Percentiles rank a stretch among this genome's conserved stretches.
phyloP scores from a whole-genome alignment of 2,113 vertebrate genomes.

The Ascaphus truei region DNA sequence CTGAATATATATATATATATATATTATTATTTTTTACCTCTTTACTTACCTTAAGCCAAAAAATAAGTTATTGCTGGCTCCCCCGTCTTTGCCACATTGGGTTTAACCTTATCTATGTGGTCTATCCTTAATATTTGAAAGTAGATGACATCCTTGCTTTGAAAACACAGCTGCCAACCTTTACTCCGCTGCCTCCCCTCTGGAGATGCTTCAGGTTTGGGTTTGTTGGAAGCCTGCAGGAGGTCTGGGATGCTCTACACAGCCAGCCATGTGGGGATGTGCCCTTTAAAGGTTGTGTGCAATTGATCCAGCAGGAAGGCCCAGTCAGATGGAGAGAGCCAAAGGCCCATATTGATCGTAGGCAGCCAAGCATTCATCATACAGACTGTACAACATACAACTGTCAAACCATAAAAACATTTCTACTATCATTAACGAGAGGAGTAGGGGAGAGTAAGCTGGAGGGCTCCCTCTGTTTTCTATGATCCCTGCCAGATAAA shows the following conservation, averaged over 20 bases:
- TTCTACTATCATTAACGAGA: conserved; percentile 3
- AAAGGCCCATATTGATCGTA: conserved; percentile 24
- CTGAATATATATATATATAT: too few relatives aligned
- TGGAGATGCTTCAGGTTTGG: conserved; percentile 9
- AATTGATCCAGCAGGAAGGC: conserved; percentile 12
- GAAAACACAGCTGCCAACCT: conserved; percentile 6
- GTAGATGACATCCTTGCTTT: not conserved
- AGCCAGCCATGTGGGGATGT: conserved; percentile 25
- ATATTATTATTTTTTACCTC: too few relatives aligned
- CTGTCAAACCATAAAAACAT: not conserved
- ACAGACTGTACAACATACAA: conserved; percentile 22
- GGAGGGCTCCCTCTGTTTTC: not conserved
- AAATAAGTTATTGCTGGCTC: not conserved
- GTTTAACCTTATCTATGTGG: not conserved
- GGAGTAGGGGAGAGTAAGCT: not conserved
- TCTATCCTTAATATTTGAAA: not conserved
- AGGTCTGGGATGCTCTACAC: conserved; percentile 8
- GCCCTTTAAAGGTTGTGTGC: conserved; percentile 35
- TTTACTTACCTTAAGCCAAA: too few relatives aligned
- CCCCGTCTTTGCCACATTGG: not conserved
- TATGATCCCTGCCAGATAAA: not conserved
- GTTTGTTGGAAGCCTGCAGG: not conserved
- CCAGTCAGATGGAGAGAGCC: conserved; percentile 1
- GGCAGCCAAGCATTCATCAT: conserved; percentile 27
- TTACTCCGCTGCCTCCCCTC: not conserved